These are phyloP conservation scores for Misgurnus mizolepis DNA, from an alignment of 2,113 vertebrate genomes.

Conservation along the genomic window DNA sequence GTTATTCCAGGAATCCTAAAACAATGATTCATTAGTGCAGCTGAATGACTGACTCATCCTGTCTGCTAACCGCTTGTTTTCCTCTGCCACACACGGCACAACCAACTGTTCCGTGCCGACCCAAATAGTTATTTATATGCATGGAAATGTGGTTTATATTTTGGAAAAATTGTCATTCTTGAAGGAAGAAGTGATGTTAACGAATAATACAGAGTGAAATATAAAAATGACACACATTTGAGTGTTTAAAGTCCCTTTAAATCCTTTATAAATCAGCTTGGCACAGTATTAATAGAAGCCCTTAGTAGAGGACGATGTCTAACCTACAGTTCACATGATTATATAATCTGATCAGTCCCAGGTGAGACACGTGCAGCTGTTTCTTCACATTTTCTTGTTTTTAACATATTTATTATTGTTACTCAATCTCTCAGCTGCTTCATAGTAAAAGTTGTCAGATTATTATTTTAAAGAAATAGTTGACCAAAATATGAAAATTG, in stretches of 20 bases:
- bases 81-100: neutral
- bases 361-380: neutral
- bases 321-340: neutral
- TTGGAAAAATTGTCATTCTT: neutral
- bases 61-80: neutral
- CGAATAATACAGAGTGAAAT: neutral
- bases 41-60: neutral
- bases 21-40: neutral
- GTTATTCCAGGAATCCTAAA: neutral
- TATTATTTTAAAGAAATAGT: too few species aligned
- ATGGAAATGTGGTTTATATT: neutral
- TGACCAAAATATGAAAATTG: too few species aligned
- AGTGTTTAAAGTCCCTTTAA: neutral
- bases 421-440: too few species aligned
- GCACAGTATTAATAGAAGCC: neutral
- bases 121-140: neutral
- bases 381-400: too few species aligned
- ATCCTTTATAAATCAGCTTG: conserved; percentile 7
- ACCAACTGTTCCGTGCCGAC: neutral
- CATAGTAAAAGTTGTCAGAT: too few species aligned
- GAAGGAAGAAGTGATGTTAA: too few species aligned
- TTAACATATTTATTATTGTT: too few species aligned
- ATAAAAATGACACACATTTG: neutral
- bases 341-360: conserved; percentile 5
- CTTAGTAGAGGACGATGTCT: neutral